Conservation (phyloP, 2,888 invertebrate genomes). For the Athetis lepigone region DNA sequence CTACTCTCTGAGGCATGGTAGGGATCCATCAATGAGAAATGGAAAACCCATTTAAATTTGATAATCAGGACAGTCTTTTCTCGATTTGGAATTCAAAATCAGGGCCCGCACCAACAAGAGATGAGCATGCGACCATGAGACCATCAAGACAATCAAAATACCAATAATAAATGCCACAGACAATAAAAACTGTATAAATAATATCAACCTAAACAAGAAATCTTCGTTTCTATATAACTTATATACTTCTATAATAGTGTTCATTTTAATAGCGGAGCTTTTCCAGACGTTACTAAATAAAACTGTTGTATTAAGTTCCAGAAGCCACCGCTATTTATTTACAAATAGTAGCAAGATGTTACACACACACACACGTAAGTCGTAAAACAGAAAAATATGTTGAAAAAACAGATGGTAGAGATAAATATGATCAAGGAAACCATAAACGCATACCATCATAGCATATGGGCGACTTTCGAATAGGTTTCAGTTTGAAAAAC, state of each 20-base stretch:
- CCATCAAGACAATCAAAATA: too few species aligned
- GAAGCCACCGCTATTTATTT: background rate
- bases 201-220: too few species aligned
- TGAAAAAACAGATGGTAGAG: background rate
- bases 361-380: background rate
- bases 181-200: too few species aligned
- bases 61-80: too few species aligned
- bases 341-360: background rate
- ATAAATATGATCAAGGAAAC: constrained; percentile 7
- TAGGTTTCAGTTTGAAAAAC: background rate
- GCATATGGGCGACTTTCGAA: background rate
- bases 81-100: too few species aligned
- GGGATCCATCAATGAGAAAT: too few species aligned
- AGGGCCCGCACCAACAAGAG: too few species aligned
- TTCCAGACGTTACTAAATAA: background rate
- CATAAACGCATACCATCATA: background rate
- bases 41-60: too few species aligned
- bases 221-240: background rate
- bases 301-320: background rate
- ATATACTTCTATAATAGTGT: background rate
- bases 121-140: too few species aligned
- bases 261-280: constrained; percentile 1
- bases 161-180: too few species aligned
- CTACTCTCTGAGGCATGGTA: too few species aligned
- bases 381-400: constrained; percentile 1